These are phyloP conservation scores for Virgularia gustaviana DNA, from an alignment of 92 coral and sea anemone species.

Conservation along the genomic window DNA sequence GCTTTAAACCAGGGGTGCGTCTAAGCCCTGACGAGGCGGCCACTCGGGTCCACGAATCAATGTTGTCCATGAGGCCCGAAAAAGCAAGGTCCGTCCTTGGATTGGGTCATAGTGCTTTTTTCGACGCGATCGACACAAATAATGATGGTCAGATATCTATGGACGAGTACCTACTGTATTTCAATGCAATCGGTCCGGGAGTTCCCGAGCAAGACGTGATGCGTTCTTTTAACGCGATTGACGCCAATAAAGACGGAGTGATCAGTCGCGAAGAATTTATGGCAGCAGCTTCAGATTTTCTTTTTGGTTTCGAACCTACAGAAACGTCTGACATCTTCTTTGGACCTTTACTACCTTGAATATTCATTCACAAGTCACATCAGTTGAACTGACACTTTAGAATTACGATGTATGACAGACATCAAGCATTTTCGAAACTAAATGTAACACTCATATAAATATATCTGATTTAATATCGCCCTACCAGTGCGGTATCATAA, in stretches of 20 bases:
- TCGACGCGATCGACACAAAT: constrained; percentile 1
- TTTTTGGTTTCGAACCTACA: not conserved
- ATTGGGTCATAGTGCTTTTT: not conserved
- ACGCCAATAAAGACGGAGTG: not conserved
- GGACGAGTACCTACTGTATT: not conserved
- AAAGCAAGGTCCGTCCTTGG: not conserved
- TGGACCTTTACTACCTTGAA: constrained; percentile 6
- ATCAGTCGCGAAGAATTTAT: constrained; percentile 10
- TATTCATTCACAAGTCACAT: too few relatives aligned
- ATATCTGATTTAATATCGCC: too few relatives aligned
- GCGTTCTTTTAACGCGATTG: constrained; percentile 18
- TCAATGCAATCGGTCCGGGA: not conserved
- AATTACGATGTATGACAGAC: too few relatives aligned
- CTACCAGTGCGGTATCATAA: too few relatives aligned
- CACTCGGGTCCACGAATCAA: not conserved
- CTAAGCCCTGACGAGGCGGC: not conserved
- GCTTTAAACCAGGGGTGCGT: not conserved
- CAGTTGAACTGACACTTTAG: too few relatives aligned
- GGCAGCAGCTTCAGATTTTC: constrained; percentile 5
- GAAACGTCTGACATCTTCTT: not conserved
- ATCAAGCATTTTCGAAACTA: too few relatives aligned
- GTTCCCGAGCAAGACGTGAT: not conserved
- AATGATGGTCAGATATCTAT: too few relatives aligned
- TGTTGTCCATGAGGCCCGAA: not conserved
- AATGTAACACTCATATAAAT: too few relatives aligned